Percentiles rank a stretch among this genome's conserved stretches.
Evolutionary conservation across 1,140 invertebrate species (phyloP).

Genomic region (Drosophila orosa): DNA sequence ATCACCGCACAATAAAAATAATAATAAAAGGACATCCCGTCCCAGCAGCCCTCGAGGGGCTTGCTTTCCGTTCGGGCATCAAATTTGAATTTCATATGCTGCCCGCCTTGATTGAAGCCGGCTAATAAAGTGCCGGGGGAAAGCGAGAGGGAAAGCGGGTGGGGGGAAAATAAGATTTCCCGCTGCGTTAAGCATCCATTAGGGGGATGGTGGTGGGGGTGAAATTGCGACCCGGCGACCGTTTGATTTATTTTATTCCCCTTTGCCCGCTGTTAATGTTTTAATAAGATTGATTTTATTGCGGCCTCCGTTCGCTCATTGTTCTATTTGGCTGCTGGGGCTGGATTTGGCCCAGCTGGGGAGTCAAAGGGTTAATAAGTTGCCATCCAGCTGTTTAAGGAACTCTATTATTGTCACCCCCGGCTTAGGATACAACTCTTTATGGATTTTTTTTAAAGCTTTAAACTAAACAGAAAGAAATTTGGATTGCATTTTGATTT

Average conservation of each 20-base stretch:
- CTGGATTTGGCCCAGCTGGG: slow-evolving; percentile 15
- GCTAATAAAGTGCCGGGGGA: slow-evolving; percentile 68
- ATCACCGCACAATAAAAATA: slow-evolving; percentile 84
- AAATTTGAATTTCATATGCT: slow-evolving; percentile 83
- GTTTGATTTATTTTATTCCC: slow-evolving; percentile 81
- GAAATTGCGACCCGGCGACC: slow-evolving; percentile 44
- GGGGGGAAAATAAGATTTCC: slow-evolving; percentile 36
- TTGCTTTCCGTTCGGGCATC: slow-evolving; percentile 46
- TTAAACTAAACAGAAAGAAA: background rate
- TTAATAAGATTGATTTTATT: slow-evolving; percentile 83
- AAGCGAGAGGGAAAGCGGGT: background rate
- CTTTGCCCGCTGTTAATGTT: slow-evolving; percentile 77
- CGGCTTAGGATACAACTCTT: background rate
- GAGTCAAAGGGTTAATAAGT: slow-evolving; percentile 79
- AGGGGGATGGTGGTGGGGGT: slow-evolving; percentile 14
- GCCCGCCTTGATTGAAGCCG: slow-evolving; percentile 72
- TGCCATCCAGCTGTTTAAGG: slow-evolving; percentile 68
- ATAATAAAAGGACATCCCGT: slow-evolving; percentile 82
- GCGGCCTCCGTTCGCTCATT: slow-evolving; percentile 38
- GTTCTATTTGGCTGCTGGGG: background rate
- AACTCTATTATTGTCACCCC: slow-evolving; percentile 58
- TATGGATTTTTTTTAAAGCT: background rate
- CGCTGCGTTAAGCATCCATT: slow-evolving; percentile 72
- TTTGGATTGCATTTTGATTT: too few relatives aligned
- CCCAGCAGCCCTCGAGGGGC: slow-evolving; percentile 40